Base-by-base conservation (phyloP, 1,140 invertebrate genomes). In the Melitaea cinxia region DNA sequence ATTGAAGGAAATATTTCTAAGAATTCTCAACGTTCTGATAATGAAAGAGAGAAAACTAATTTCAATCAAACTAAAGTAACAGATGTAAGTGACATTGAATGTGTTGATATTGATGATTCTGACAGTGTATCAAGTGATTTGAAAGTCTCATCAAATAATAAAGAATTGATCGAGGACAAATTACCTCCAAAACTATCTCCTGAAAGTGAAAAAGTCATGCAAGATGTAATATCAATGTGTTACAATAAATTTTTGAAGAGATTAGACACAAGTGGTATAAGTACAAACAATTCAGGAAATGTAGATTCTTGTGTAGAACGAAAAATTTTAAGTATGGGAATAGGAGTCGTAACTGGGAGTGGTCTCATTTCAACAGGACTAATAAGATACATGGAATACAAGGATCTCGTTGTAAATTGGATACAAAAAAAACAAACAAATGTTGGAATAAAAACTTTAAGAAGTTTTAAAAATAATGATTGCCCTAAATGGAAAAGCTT, bases 261-360 rank as follows among this genome's bases (percentile, higher is more conserved):
- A 61, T 30, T 60, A 39, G 50, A 77, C 23, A 47, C 19, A 52
- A 49, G 39, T 39, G 24, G 69, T 26, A 65, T 52, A 33, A 5
- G n/a, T 21, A 42, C 15, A n/a, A 62, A 71, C 45, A 56, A 50
- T 54, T 50, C 9, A 19, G 33, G 24, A 23, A 28, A 61, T 67
- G 50, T 65, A 26, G 73, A 80, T 55, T 62, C 69, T 42, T 68
- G 68, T 23, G 50, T 88, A 21, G 77, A 81, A 69, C 84, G 78
- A 60, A 90, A 88, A 78, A 37, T 88, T 47, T 72, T 88, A 70
- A 88, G 82, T 68, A 76, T 90, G 45, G 88, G 88, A 56, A 73
- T 71, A 54, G 86, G 88, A 78, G 70, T 80, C 37, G 71, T 88
- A 15, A 76, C 72, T 66, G 78, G 71, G 57, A 70, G 75, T 28